A percentile compares a stretch with the other conserved stretches of the same genome.
These are phyloP conservation scores for Spondyliosoma cantharus DNA, from an alignment of 2,797 vertebrate genomes.

Conservation along the genomic window DNA sequence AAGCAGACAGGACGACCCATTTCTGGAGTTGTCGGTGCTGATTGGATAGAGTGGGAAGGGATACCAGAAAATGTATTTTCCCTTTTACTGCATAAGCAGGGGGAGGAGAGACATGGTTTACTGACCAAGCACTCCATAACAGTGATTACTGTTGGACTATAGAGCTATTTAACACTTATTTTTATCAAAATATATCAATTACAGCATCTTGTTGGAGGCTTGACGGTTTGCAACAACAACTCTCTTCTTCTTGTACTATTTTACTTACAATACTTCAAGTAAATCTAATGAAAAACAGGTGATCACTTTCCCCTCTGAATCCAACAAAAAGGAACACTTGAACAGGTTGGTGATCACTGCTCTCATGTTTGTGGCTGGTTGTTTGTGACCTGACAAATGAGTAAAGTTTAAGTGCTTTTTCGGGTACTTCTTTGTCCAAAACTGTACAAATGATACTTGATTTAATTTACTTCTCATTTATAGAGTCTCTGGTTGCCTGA, in stretches of 20 bases:
- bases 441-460: not conserved
- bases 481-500: not conserved
- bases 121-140: no score
- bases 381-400: not conserved
- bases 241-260: not conserved
- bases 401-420: not conserved
- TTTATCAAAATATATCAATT: no score
- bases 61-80: no score
- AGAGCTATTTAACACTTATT: no score
- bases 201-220: not conserved
- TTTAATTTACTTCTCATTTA: not conserved
- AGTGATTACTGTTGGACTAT: no score
- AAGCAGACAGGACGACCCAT: no score
- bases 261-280: no score
- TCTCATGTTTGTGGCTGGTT: not conserved
- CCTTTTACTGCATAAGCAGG: no score
- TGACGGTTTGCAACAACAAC: not conserved
- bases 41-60: no score
- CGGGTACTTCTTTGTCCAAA: not conserved
- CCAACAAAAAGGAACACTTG: not conserved
- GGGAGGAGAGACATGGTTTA: no score
- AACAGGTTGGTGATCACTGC: not conserved
- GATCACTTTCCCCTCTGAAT: no score
- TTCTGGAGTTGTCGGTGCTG: no score
- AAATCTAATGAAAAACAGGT: not conserved